Evolutionary conservation across 2,888 invertebrate genomes (phyloP), one percentile per base, ranked within the genome.

Genomic region (Cataglyphis cursor): DNA sequence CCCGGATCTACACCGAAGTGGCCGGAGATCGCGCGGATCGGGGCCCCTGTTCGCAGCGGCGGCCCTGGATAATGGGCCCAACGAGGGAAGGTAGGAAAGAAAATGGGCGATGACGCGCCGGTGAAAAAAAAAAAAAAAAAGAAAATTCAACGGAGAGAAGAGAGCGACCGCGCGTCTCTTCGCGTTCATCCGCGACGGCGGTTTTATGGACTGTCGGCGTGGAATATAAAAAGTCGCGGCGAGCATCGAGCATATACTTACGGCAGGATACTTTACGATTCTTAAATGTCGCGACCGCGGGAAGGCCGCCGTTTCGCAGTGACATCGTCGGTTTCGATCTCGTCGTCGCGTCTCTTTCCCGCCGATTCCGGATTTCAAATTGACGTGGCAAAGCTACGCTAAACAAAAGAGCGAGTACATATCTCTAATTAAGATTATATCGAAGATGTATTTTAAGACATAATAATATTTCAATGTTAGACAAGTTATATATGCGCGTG

Each of bases 1-100:
- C 87, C 84, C 80, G 84, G 80, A 59, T 88, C 84, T 83, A 72
- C 83, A 24, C 86, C 18, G 51, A 84, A 74, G 51, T 51, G 31
- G 75, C 44, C 74, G 31, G 31, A 31, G 59, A 72, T 18, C 59
- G 41, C 78, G 78, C 70, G 59, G 65, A 31, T 78, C 78, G 68
- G 54, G 68, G 68, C 54, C 57, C 51, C 68, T 54, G 68, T 78
- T 41, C 68, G 78, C 68, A 21, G 21, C 70, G 10, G 18, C 68
- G 78, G 57, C 44, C 21, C 35, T 59, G 78, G 59, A 78, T 70
- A 70, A 70, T 70, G 44, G 78, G 5, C 51, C 51, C 64, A 44
- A 57, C 51, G 66, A 59, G 68, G 44, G 44, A 44, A 78, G 70
- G 62, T 76, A 66, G 66, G 54, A 76, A 66, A 66, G 78, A 59